phyloP scores from a whole-genome alignment of 2,888 invertebrate genomes.

The Papilio gigon region DNA sequence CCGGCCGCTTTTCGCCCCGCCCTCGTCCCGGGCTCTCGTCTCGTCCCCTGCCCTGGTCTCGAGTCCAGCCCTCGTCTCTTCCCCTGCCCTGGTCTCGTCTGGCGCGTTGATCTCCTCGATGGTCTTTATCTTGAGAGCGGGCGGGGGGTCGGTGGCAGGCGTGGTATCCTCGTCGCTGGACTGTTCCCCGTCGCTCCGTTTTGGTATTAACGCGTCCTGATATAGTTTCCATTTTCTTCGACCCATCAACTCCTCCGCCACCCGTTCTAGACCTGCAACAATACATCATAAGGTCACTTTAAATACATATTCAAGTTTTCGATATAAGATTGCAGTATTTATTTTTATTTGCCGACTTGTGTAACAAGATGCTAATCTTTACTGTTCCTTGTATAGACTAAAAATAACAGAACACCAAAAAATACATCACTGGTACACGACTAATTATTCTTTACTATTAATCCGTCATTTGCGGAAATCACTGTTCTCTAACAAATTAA shows the following conservation, averaged over 20 bases:
- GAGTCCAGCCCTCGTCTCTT: conserved; percentile 52
- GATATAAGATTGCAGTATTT: no score
- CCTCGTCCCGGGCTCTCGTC: conserved; percentile 44
- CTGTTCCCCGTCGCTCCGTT: conserved; percentile 69
- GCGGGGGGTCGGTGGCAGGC: conserved; percentile 76
- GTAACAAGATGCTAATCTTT: no score
- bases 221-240: conserved; percentile 97
- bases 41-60: conserved; percentile 50
- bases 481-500: no score
- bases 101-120: conserved; percentile 80
- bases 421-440: no score
- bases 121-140: conserved; percentile 79
- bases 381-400: no score
- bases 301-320: no score
- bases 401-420: no score
- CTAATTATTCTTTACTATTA: no score
- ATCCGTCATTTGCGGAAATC: no score
- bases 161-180: conserved; percentile 77
- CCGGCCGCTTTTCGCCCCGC: conserved; percentile 55
- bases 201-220: conserved; percentile 87
- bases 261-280: conserved; percentile 94
- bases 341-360: no score
- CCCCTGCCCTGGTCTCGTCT: conserved; percentile 62
- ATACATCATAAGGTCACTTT: conserved; percentile 13
- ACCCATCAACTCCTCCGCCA: conserved; percentile 98